Evolutionary conservation across 2,888 invertebrate genomes (phyloP).

Genomic region (Eurytoma californica): DNA sequence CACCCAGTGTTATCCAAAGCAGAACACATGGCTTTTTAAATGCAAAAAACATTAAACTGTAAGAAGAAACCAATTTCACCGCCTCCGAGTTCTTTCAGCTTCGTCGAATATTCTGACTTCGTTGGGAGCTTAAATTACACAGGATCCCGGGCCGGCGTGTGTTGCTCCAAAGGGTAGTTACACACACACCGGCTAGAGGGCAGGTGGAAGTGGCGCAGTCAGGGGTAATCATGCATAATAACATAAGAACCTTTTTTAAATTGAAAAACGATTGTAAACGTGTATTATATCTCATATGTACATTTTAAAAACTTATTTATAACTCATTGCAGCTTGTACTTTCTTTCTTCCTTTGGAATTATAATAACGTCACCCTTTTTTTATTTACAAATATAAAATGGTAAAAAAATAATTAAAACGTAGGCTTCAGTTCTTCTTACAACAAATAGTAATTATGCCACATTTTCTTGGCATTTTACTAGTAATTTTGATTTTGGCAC

Average conservation of each 20-base stretch:
- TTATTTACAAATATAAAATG: not conserved
- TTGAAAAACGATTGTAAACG: conserved; percentile 4
- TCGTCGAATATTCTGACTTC: conserved; percentile 26
- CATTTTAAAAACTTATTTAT: not conserved
- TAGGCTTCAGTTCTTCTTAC: not conserved
- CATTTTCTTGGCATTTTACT: conserved; percentile 64
- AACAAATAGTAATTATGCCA: not conserved
- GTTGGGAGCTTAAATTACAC: conserved; percentile 33
- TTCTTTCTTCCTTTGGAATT: not conserved
- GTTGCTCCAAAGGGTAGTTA: conserved; percentile 19
- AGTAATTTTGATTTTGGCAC: conserved; percentile 83
- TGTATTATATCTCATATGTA: conserved; percentile 8
- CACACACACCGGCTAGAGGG: conserved; percentile 23
- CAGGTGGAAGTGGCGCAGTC: not conserved
- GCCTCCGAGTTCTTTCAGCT: not conserved
- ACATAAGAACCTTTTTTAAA: not conserved
- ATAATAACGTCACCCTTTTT: too few relatives aligned
- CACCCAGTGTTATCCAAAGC: conserved; percentile 6
- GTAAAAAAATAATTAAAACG: not conserved
- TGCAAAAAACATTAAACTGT: conserved; percentile 1
- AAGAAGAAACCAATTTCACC: not conserved
- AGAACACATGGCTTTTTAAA: conserved; percentile 16
- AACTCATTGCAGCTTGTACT: not conserved
- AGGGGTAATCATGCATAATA: too few relatives aligned
- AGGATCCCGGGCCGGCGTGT: conserved; percentile 6